Percentiles rank a stretch among this genome's conserved stretches.
These are phyloP conservation scores for Bubo bubo DNA, from an alignment of 2,113 vertebrate species.

Conservation along the genomic window DNA sequence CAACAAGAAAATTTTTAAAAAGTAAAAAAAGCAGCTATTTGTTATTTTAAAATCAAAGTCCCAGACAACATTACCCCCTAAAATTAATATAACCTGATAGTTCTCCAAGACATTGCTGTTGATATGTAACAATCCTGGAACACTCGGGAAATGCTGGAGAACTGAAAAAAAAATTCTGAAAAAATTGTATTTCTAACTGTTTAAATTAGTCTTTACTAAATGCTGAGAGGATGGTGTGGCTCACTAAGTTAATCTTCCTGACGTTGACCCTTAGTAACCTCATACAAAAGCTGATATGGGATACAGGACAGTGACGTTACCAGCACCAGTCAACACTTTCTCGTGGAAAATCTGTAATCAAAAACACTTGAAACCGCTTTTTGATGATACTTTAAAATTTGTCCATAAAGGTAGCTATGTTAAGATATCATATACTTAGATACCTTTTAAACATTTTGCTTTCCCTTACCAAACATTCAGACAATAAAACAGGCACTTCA, in stretches of 20 bases:
- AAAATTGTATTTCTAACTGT: not conserved
- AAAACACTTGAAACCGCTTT: not conserved
- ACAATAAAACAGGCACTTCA: not conserved
- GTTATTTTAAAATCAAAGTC: not conserved
- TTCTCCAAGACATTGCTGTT: not conserved
- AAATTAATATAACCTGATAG: not conserved
- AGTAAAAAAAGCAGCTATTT: not conserved
- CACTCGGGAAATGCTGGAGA: not conserved
- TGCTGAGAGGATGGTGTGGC: not conserved
- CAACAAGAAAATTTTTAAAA: not conserved
- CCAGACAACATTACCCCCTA: not conserved
- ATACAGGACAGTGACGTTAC: not conserved
- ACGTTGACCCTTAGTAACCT: not conserved
- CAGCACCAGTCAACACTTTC: not conserved
- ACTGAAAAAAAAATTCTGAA: not conserved
- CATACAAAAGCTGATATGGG: not conserved
- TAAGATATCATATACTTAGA: not conserved
- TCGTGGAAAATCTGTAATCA: not conserved
- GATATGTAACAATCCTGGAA: not conserved
- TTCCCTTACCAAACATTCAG: not conserved
- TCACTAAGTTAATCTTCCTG: not conserved
- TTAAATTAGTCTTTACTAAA: not conserved
- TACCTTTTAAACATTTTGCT: not conserved
- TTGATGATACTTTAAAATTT: not conserved
- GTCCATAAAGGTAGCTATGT: not conserved